Evolutionary conservation across 2,797 vertebrate genomes (phyloP).

Genomic region (Mormyrus hasselquistii): DNA sequence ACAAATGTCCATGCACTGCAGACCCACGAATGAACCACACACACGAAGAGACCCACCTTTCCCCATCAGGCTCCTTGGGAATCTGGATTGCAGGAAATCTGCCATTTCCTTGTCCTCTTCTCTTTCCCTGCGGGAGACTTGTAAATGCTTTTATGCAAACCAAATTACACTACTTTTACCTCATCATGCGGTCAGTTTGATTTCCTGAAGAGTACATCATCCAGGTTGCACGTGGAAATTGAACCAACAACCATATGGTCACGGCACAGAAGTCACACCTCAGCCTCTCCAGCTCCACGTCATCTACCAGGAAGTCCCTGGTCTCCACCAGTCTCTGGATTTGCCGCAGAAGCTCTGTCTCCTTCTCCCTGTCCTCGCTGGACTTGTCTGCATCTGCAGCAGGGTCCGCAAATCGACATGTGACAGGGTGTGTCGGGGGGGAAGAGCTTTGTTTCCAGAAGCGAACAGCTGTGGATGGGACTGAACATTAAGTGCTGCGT

Average conservation of each 20-base stretch:
- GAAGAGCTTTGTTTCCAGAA: not conserved
- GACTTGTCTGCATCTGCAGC: conserved; percentile 72
- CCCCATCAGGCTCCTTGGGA: conserved; percentile 60
- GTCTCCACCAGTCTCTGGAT: conserved; percentile 86
- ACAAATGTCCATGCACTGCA: not conserved
- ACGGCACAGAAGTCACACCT: conserved; percentile 56
- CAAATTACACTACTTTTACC: conserved; percentile 14
- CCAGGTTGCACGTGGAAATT: conserved; percentile 11
- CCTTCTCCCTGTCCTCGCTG: conserved; percentile 62
- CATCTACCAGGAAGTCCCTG: conserved; percentile 82
- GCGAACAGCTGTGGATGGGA: not conserved
- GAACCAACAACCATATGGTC: not conserved
- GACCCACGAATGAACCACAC: not conserved
- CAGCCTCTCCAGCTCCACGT: conserved; percentile 83
- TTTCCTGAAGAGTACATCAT: not conserved
- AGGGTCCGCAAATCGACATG: not conserved
- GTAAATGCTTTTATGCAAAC: not conserved
- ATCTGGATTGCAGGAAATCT: conserved; percentile 71
- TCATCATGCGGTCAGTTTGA: not conserved
- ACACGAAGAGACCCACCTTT: conserved; percentile 44
- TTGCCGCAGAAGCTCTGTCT: conserved; percentile 75
- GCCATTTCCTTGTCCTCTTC: conserved; percentile 86
- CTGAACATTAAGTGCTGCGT: not conserved
- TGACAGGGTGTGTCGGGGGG: not conserved
- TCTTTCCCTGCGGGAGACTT: conserved; percentile 60